Conservation (phyloP, 1,140 invertebrate genomes). For the Drosophila lacteicornis region DNA sequence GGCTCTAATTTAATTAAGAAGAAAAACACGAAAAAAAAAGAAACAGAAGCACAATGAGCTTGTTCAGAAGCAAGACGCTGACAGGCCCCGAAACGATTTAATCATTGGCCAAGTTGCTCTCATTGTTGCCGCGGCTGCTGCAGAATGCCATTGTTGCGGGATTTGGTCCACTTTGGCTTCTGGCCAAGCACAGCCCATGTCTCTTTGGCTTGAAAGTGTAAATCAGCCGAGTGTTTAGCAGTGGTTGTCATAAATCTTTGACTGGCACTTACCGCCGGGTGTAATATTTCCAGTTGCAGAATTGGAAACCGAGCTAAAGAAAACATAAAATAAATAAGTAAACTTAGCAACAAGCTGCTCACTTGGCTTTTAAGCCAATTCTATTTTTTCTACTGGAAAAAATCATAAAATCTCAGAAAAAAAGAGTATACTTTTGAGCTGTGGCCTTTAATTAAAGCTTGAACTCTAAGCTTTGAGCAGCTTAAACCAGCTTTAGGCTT, state of each 20-base stretch:
- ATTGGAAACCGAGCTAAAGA: not conserved
- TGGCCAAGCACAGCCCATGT: slow-evolving; percentile 17
- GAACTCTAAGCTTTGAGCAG: not conserved
- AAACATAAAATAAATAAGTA: slow-evolving; percentile 8
- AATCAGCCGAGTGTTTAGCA: slow-evolving; percentile 46
- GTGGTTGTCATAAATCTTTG: slow-evolving; percentile 41
- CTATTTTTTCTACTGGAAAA: not conserved
- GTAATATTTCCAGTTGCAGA: slow-evolving; percentile 19
- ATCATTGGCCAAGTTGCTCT: slow-evolving; percentile 52
- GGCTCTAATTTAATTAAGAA: slow-evolving; percentile 73
- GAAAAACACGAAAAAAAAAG: slow-evolving; percentile 39
- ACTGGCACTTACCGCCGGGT: slow-evolving; percentile 28
- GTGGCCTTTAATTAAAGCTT: not conserved
- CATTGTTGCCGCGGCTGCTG: slow-evolving; percentile 12
- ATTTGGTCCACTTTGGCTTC: slow-evolving; percentile 30
- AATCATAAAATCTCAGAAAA: not conserved
- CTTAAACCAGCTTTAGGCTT: not conserved
- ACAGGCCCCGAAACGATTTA: slow-evolving; percentile 58
- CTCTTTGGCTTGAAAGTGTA: slow-evolving; percentile 24
- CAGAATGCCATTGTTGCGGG: slow-evolving; percentile 33
- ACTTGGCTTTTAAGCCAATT: not conserved
- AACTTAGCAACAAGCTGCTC: not conserved
- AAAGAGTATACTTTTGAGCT: slow-evolving; percentile 20
- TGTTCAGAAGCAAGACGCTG: slow-evolving; percentile 43
- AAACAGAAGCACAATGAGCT: slow-evolving; percentile 28